Evolutionary conservation across 2,888 invertebrate genomes (phyloP).

Genomic region (Tuta absoluta): DNA sequence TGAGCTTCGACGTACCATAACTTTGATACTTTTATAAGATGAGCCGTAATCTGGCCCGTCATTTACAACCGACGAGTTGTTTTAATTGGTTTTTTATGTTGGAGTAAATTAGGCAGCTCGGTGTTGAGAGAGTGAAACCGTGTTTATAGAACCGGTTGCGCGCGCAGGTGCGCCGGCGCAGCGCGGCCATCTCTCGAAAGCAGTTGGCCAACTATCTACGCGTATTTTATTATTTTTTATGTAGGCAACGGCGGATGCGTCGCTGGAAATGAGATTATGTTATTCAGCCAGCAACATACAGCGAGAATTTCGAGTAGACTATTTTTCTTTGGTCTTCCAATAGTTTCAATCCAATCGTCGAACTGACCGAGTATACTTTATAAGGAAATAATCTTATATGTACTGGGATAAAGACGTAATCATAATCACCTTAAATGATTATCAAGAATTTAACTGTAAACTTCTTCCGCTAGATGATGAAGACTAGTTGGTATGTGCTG

Average conservation of each 20-base stretch:
- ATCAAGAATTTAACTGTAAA: too few species aligned
- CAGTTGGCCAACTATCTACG: constrained; percentile 27
- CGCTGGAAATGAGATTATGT: not conserved
- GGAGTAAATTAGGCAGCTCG: constrained; percentile 39
- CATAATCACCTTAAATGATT: too few species aligned
- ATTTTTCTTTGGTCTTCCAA: too few species aligned
- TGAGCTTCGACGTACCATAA: not conserved
- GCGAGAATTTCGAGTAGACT: too few species aligned
- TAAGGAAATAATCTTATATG: too few species aligned
- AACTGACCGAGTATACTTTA: too few species aligned
- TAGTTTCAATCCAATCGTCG: too few species aligned
- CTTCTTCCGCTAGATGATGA: too few species aligned
- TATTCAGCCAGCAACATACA: too few species aligned
- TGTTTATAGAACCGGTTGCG: constrained; percentile 70
- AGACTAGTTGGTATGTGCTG: too few species aligned
- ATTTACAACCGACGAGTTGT: constrained; percentile 11
- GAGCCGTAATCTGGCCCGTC: constrained; percentile 6
- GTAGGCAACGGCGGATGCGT: not conserved
- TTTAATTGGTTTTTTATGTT: constrained; percentile 25
- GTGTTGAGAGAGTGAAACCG: constrained; percentile 63
- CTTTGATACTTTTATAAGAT: constrained; percentile 1
- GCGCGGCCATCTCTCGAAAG: constrained; percentile 41
- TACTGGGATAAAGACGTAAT: too few species aligned
- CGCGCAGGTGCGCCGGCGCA: constrained; percentile 71
- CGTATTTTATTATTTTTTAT: constrained; percentile 24